Evolutionary conservation across 1,140 invertebrate species (phyloP).

Genomic region (Apolygus lucorum): DNA sequence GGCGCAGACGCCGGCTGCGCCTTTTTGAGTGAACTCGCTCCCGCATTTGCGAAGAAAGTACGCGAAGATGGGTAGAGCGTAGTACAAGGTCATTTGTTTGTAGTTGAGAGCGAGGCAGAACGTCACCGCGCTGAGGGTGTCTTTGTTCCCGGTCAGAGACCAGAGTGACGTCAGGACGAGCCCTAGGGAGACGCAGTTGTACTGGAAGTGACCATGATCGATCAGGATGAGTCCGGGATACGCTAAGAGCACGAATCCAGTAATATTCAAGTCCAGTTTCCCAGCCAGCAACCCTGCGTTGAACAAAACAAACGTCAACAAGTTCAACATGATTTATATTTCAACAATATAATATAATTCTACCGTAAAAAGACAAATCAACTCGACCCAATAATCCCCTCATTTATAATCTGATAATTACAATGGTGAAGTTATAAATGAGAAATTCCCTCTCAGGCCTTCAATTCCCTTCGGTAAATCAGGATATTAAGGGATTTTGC

Average conservation of each 20-base stretch:
- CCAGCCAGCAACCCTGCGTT: too few relatives aligned
- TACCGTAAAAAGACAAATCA: too few relatives aligned
- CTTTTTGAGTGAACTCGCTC: constrained; percentile 22
- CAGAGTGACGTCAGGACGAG: constrained; percentile 67
- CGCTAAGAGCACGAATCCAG: constrained; percentile 42
- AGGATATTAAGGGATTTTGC: too few relatives aligned
- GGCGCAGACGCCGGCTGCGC: constrained; percentile 35
- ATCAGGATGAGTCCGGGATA: constrained; percentile 92
- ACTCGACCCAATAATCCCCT: too few relatives aligned
- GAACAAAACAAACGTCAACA: constrained; percentile 42
- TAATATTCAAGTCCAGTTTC: not conserved
- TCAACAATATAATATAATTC: too few relatives aligned
- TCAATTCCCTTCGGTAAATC: too few relatives aligned
- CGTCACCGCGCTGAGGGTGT: constrained; percentile 60
- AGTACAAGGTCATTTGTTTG: constrained; percentile 99
- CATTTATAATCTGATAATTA: too few relatives aligned
- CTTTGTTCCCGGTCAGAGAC: constrained; percentile 50
- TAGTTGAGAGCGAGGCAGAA: constrained; percentile 91
- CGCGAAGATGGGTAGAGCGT: constrained; percentile 93
- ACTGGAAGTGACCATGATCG: constrained; percentile 99
- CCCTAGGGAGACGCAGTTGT: constrained; percentile 92
- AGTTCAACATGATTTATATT: constrained; percentile 32
- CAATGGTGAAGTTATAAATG: too few relatives aligned
- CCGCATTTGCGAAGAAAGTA: constrained; percentile 65
- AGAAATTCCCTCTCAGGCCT: too few relatives aligned